Conservation (phyloP, 2,113 vertebrate genomes). For the Ahaetulla prasina region DNA sequence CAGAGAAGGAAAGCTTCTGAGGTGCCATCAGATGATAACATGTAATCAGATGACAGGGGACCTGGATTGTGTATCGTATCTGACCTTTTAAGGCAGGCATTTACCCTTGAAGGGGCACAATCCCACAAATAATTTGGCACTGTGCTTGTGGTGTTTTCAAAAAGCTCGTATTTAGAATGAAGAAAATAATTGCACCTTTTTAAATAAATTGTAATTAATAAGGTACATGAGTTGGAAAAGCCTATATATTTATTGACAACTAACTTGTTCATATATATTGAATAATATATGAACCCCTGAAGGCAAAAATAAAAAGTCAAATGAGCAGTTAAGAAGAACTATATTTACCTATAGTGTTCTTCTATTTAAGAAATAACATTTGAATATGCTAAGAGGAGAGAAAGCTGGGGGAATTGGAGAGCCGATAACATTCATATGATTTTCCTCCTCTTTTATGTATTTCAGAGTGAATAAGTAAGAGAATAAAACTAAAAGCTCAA, state of each 20-base stretch:
- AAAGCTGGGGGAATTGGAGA: background rate
- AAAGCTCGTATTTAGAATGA: background rate
- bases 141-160: background rate
- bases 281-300: background rate
- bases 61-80: background rate
- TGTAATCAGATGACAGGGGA: background rate
- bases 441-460: background rate
- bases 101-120: background rate
- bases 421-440: background rate
- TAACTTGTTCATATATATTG: background rate
- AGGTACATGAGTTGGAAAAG: constrained; percentile 2
- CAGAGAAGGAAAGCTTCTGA: background rate
- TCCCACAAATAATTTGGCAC: background rate
- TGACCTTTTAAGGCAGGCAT: background rate
- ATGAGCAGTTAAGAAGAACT: background rate
- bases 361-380: background rate
- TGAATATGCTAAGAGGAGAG: background rate
- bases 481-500: background rate
- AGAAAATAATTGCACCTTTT: background rate
- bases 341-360: background rate
- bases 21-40: background rate
- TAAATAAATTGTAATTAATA: constrained; percentile 10
- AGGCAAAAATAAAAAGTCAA: background rate
- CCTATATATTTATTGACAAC: background rate
- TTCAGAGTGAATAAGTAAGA: background rate